phyloP scores from a whole-genome alignment of 2,888 invertebrate genomes.

The Ligdia adustata region DNA sequence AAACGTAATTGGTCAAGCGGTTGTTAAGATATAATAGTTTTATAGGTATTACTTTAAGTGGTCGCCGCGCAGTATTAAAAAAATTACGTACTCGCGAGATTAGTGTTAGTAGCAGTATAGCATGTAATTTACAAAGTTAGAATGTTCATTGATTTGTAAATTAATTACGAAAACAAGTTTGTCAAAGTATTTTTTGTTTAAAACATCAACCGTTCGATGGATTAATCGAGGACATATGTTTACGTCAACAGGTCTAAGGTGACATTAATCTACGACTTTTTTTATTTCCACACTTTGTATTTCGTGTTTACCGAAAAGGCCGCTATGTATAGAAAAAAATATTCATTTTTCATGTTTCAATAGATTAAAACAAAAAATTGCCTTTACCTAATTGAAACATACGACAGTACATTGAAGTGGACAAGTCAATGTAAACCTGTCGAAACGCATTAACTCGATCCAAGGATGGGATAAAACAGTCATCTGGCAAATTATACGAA shows the following conservation, averaged over 20 bases:
- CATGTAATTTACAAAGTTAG: conserved; percentile 8
- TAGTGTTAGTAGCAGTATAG: too few relatives aligned
- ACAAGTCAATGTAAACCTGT: not conserved
- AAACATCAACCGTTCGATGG: conserved; percentile 22
- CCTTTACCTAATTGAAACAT: too few relatives aligned
- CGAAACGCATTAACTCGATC: conserved; percentile 7
- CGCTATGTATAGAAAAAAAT: too few relatives aligned
- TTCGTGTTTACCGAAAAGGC: too few relatives aligned
- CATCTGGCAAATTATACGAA: conserved; percentile 28
- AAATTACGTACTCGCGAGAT: too few relatives aligned
- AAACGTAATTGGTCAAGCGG: too few relatives aligned
- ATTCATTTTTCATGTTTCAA: too few relatives aligned
- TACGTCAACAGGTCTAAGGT: conserved; percentile 37
- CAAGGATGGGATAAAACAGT: conserved; percentile 20
- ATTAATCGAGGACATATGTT: conserved; percentile 36
- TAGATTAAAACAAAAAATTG: too few relatives aligned
- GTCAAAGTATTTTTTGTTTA: conserved; percentile 15
- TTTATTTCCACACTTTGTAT: too few relatives aligned
- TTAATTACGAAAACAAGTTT: conserved; percentile 9
- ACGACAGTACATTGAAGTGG: not conserved
- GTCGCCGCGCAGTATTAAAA: too few relatives aligned
- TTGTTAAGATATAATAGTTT: too few relatives aligned
- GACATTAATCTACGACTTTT: conserved; percentile 28
- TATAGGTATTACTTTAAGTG: too few relatives aligned
- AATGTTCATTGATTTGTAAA: conserved; percentile 10